Base-by-base conservation (phyloP, 1,140 invertebrate genomes). In the Drosophila seguyi region DNA sequence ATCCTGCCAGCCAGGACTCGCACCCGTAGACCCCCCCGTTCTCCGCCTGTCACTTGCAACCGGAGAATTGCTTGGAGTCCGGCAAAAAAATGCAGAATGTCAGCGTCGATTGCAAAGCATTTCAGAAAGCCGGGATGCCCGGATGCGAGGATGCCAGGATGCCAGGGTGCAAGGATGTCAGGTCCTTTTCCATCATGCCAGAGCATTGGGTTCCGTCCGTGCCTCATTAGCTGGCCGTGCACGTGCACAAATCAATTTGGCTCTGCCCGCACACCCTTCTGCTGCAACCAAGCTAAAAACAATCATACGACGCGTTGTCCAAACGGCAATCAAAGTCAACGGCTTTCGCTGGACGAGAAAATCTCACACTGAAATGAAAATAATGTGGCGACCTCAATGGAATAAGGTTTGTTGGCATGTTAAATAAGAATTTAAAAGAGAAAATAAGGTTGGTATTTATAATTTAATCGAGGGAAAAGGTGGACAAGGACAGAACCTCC, bases 191-290 rank as follows among this genome's bases (percentile, higher is more conserved):
- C 50, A 63, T 42, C 45, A 48, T 44, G 34, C 45, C 10, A 41
- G 39, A 38, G 66, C 66, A 27, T 42, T 60, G 60, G 53, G 22
- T 36, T 14, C 4, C 25, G 74, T 59, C 34, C 45, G 42, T 29
- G 47, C 38, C 85, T 88, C 84, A 87, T 87, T 87, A 88, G 76
- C 76, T 88, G 83, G 74, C 85, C 56, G 81, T 65, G 74, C 84
- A 87, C 84, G 84, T 87, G 76, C 84, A 78, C 76, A 87, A 88
- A 87, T 87, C 84, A 87, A 87, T 87, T 88, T 88, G 79, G 67
- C 50, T 66, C 66, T 38, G 45, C 56, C 58, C 66, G 66, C 52
- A 50, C 27, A 47, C 41, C 58, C 38, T 66, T 48, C 29, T 62
- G 52, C 14, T 18, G 36, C 18, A 67, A 41, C 58, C 41, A 50